A percentile compares a stretch with the other conserved stretches of the same genome.
Evolutionary conservation across 2,797 vertebrate genomes (phyloP).

Genomic region (Thunnus albacares): DNA sequence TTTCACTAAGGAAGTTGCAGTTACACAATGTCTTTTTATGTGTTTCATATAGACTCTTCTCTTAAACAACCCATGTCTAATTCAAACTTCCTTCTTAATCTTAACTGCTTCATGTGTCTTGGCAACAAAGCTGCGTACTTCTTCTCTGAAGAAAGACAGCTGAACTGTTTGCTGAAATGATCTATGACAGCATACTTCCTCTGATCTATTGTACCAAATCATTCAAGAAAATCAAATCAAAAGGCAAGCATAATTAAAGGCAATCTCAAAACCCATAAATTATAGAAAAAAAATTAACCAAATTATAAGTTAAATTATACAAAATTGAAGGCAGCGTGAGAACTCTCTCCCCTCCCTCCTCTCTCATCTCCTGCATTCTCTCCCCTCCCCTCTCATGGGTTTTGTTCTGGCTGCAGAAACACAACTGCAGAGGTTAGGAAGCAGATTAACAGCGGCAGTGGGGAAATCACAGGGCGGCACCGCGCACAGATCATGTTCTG

Average conservation of each 20-base stretch:
- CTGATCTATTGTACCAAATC: constrained; percentile 13
- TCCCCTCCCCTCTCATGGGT: constrained; percentile 28
- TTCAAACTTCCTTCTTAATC: not conserved
- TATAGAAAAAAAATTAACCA: not conserved
- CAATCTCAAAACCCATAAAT: constrained; percentile 25
- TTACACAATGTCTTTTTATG: too few species aligned
- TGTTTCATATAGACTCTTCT: not conserved
- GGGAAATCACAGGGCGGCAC: constrained; percentile 66
- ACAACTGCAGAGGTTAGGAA: constrained; percentile 51
- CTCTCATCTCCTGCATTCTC: constrained; percentile 17
- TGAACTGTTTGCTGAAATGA: constrained; percentile 24
- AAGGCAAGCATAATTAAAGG: constrained; percentile 34
- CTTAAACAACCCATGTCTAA: not conserved
- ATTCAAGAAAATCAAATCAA: constrained; percentile 23
- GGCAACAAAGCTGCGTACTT: not conserved
- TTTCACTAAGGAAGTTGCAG: not conserved
- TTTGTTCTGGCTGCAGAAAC: constrained; percentile 42
- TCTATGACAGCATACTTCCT: constrained; percentile 5
- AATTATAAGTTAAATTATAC: constrained; percentile 28
- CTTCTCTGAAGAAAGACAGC: not conserved
- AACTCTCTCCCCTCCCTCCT: constrained; percentile 23
- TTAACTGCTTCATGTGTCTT: not conserved
- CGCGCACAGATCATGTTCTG: constrained; percentile 66
- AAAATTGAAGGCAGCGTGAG: constrained; percentile 43
- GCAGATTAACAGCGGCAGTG: constrained; percentile 57